Conservation (phyloP, 2,113 vertebrate genomes). For the Carlito syrichta region DNA sequence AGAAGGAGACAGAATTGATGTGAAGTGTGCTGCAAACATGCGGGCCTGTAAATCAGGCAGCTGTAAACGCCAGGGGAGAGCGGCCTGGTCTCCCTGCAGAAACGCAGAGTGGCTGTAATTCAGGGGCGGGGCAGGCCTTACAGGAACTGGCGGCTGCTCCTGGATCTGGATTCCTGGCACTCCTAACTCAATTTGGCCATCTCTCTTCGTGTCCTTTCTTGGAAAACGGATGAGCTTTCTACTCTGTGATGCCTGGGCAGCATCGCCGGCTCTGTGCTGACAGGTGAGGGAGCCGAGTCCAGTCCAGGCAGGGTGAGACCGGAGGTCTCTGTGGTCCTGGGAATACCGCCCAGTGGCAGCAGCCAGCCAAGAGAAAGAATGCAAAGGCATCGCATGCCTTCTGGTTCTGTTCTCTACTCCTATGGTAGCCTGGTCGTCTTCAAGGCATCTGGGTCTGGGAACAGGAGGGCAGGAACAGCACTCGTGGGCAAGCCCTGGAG, state of each 20-base stretch:
- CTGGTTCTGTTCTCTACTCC: neutral
- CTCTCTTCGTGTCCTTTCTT: slow-evolving; percentile 56
- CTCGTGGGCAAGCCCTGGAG: accelerated
- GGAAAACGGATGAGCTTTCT: slow-evolving; percentile 62
- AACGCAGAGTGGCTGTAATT: neutral
- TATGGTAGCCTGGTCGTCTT: neutral
- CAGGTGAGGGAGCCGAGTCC: neutral
- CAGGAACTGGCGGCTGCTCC: neutral
- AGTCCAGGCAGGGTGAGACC: neutral
- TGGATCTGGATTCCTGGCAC: slow-evolving; percentile 65
- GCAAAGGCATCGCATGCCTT: accelerated
- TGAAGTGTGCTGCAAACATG: neutral
- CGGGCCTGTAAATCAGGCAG: slow-evolving; percentile 40
- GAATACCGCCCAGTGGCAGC: neutral
- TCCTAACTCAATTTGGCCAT: slow-evolving; percentile 71
- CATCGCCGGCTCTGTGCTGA: neutral
- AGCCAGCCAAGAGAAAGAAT: neutral
- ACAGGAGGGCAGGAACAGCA: accelerated
- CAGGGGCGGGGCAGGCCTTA: slow-evolving; percentile 37
- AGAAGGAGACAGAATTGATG: slow-evolving; percentile 37
- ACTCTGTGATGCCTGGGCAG: neutral
- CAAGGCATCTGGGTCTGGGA: neutral
- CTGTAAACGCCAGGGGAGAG: neutral
- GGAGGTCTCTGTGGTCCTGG: neutral
- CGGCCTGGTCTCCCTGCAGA: neutral